These are phyloP conservation scores for Drosophila rufa DNA, from an alignment of 1,140 invertebrate genomes.

Conservation along the genomic window DNA sequence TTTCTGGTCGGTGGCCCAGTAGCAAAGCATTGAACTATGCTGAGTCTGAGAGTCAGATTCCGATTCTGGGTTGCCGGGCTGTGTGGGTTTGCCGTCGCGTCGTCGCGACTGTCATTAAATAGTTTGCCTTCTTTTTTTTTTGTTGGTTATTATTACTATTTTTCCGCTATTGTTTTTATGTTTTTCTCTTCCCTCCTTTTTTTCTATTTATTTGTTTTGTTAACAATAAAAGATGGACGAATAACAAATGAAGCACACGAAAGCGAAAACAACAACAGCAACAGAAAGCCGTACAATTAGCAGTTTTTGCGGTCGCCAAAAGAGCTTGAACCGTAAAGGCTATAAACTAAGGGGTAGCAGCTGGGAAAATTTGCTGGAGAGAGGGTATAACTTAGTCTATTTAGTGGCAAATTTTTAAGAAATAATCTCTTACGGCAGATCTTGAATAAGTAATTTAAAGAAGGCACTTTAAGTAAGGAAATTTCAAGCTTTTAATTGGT, in stretches of 20 bases:
- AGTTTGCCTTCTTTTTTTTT: conserved; percentile 40
- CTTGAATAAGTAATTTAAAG: neutral
- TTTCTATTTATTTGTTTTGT: conserved; percentile 39
- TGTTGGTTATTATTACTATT: conserved; percentile 28
- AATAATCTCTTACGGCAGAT: neutral
- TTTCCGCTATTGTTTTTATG: conserved; percentile 30
- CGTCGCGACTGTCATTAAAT: conserved; percentile 57
- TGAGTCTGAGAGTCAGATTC: conserved; percentile 45
- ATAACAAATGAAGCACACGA: conserved; percentile 37
- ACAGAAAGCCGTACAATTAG: conserved; percentile 64
- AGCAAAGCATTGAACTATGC: conserved; percentile 69
- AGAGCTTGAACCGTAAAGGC: neutral
- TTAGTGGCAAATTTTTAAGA: no score
- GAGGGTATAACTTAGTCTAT: neutral
- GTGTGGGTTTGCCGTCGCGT: conserved; percentile 20
- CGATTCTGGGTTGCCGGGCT: conserved; percentile 10
- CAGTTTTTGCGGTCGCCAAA: conserved; percentile 43
- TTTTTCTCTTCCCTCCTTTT: conserved; percentile 1
- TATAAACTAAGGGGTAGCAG: conserved; percentile 9
- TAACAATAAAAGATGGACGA: conserved; percentile 63
- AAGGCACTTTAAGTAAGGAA: neutral
- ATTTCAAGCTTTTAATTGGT: neutral
- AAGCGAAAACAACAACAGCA: conserved; percentile 22
- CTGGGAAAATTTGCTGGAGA: neutral
- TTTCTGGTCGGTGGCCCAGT: conserved; percentile 58